Evolutionary conservation across 2,113 vertebrate genomes (phyloP), one percentile per base, ranked within the genome.

Genomic region (Oxygymnocypris stewartii): DNA sequence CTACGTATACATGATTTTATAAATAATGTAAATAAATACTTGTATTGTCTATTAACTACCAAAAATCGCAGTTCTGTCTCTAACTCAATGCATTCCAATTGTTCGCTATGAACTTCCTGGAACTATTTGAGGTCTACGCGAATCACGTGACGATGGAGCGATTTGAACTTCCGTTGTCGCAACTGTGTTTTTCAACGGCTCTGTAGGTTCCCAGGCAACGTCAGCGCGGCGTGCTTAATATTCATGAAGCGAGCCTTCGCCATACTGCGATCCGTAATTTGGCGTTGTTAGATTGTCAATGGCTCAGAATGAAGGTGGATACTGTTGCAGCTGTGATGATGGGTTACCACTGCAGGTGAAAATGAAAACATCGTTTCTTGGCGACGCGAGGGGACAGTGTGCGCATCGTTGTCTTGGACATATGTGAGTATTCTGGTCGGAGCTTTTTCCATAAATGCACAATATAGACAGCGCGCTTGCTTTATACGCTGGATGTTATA

Each of bases 281-380:
- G 18, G 82, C 84, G 59, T 47, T 85, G 87, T 79, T 84, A 80
- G 87, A 85, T 77, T 85, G 89, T 90, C 85, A 88, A 88, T 88
- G 83, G 79, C 82, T 31, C 40, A 78, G 87, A 80, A 87, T 84
- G 85, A 84, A 87, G 86, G 87, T 80, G 85, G 85, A 87, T 89
- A 90, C 89, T 90, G 91, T 91, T 91, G 92, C 93, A 86, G 91
- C 89, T 91, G 71, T 88, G 88, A 88, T 90, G 92, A 92, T 54
- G 79, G 88, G 88, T 88, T 88, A 84, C 86, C 85, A 88, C 78
- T 89, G 90, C 91, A 90, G 91, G 90, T 91, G 89, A 88, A 87
- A 49, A 90, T 91, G 91, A 89, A 87, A 89, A 86, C 88, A 89
- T 88, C 78, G 87, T 84, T 89, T 82, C 87, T 87, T 87, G 89